Base-by-base conservation (phyloP, 2,113 vertebrate species). In the Aramus guarauna region DNA sequence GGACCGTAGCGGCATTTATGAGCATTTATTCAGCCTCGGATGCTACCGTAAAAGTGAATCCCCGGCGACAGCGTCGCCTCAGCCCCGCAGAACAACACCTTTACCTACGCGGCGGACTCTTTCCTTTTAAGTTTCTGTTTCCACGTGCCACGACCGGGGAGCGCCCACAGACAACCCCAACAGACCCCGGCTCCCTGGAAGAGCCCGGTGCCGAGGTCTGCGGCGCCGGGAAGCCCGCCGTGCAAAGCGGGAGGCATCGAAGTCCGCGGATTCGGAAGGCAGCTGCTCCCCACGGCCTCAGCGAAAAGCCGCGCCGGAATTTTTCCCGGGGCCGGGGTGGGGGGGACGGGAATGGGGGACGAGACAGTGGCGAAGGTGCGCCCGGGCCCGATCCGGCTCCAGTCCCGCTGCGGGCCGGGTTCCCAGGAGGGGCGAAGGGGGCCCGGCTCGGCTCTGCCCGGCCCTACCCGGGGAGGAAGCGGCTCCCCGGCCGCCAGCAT, bases 1-100 rank as follows among this genome's bases (percentile, higher is more conserved):
- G 75, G 88, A 91, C 32, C 9, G 62, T n/a, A 22, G 77, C 69
- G 36, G 50, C 74, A 32, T 85, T 88, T 69, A 29, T 1, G 71
- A 73, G 75, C 50, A 16, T 87, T 93, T 90, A 73, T 76, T 32
- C 87, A 91, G 83, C 69, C 43, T 91, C 89, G 93, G 91, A 78
- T 27, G 75, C 58, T 36, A 18, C 41, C 81, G 77, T 55, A 72
- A 87, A 96, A 93, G 80, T 2, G 48, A 7, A 90, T 72, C 37
- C 59, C 47, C 4, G 34, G 72, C 88, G 89, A 48, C 50, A 29
- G 69, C n/a, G 63, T 94, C 67, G 72, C 85, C 87, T 79, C 78
- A 59, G 74, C 96, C 59, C 80, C 18, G 43, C 71, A 36, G 73
- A 96, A 91, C 36, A 18, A 6, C 91, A 23, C 36, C 27, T 94